These are phyloP conservation scores for Vultur gryphus DNA, from an alignment of 2,797 vertebrate genomes.

Conservation along the genomic window DNA sequence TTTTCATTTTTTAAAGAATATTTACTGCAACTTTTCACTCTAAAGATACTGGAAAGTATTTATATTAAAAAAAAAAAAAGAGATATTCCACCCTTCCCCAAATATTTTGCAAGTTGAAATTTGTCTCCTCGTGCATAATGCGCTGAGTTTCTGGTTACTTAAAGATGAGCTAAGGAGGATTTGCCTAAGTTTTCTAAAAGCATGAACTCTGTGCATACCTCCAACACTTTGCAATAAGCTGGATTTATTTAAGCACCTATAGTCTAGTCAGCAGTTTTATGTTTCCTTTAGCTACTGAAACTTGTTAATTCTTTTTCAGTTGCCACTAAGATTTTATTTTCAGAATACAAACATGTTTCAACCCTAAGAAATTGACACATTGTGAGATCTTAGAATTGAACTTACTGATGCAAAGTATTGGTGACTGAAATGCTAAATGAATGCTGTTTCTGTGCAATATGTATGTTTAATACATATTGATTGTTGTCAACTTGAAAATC, in stretches of 20 bases:
- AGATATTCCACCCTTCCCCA: background rate
- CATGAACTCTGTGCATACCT: background rate
- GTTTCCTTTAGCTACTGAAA: background rate
- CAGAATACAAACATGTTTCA: background rate
- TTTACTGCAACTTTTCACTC: background rate
- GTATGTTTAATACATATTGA: background rate
- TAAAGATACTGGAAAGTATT: background rate
- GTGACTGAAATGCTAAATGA: background rate
- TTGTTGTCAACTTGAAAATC: background rate
- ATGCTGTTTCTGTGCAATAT: background rate
- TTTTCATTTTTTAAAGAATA: background rate
- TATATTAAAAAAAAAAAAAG: background rate
- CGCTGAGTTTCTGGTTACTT: background rate
- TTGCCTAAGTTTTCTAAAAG: background rate
- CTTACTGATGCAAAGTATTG: background rate
- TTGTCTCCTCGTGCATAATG: background rate
- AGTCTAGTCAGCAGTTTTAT: background rate
- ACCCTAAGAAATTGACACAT: background rate
- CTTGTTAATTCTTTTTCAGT: background rate
- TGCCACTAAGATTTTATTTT: background rate
- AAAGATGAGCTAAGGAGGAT: background rate
- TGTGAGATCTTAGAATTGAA: background rate
- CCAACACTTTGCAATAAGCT: background rate
- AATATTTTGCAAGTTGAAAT: background rate
- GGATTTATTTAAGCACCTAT: background rate